phyloP scores from a whole-genome alignment of 1,140 invertebrate genomes.

The Rhagoletis pomonella region DNA sequence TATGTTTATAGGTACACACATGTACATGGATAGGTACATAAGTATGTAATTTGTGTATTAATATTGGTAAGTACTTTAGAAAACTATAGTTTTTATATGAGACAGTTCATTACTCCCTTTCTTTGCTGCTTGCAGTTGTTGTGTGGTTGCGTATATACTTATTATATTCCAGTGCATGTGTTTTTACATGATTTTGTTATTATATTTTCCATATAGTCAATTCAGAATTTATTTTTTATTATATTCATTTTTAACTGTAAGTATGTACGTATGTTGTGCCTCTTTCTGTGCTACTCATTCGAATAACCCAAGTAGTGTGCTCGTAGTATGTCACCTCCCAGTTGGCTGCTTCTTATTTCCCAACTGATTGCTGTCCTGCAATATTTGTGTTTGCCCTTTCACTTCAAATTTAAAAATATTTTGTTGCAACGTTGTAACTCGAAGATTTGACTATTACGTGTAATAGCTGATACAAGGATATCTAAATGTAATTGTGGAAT shows the following conservation, averaged over 20 bases:
- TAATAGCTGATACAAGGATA: too few species aligned
- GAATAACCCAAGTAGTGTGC: neutral
- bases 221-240: neutral
- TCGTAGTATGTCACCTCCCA: neutral
- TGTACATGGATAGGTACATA: neutral
- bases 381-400: too few species aligned
- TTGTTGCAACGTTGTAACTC: too few species aligned
- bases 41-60: neutral
- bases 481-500: too few species aligned
- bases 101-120: conserved; percentile 37
- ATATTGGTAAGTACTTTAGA: neutral
- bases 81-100: neutral
- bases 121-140: neutral
- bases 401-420: too few species aligned
- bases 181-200: neutral
- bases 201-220: neutral
- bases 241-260: neutral
- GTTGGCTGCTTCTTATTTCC: conserved; percentile 1
- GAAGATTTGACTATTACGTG: too few species aligned
- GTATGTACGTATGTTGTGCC: neutral
- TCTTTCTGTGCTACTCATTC: neutral
- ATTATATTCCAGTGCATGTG: neutral
- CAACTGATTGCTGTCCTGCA: neutral
- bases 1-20: neutral
- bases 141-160: neutral